Percentiles rank a stretch among this genome's conserved stretches.
Conservation (phyloP, 2,797 vertebrate species). For the Acrocephalus scirpaceus region DNA sequence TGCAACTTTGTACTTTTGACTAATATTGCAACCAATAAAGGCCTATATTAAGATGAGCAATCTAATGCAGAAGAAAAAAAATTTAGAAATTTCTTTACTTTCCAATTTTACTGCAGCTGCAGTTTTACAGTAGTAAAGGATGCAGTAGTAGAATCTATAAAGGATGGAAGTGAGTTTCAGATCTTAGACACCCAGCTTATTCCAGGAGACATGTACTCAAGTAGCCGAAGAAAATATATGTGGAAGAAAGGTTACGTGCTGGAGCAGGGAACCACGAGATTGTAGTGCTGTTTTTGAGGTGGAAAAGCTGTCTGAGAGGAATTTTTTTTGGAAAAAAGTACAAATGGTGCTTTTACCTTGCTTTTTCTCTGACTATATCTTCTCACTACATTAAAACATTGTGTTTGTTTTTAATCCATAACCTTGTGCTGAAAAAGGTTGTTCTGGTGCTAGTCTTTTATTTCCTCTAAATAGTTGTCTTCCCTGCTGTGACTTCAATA, state of each 20-base stretch:
- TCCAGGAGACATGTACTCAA: fast-evolving
- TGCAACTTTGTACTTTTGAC: not conserved
- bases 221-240: not conserved
- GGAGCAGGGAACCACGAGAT: not conserved
- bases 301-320: not conserved
- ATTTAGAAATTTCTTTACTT: not conserved
- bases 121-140: not conserved
- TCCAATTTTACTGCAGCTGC: not conserved
- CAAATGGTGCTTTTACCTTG: not conserved
- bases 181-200: not conserved
- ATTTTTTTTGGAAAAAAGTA: not conserved
- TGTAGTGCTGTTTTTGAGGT: not conserved
- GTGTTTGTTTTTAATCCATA: slow-evolving; percentile 27
- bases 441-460: slow-evolving; percentile 43
- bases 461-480: slow-evolving; percentile 53
- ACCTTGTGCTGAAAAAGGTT: slow-evolving; percentile 57
- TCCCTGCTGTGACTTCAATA: slow-evolving; percentile 71
- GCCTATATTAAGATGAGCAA: not conserved
- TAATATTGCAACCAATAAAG: not conserved
- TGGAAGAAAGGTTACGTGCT: not conserved
- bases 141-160: not conserved
- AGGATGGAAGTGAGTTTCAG: not conserved
- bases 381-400: slow-evolving; percentile 29
- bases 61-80: not conserved
- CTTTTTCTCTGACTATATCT: not conserved